These are phyloP conservation scores for Mormyrus lacerda DNA, from an alignment of 2,113 vertebrate species.

Conservation along the genomic window DNA sequence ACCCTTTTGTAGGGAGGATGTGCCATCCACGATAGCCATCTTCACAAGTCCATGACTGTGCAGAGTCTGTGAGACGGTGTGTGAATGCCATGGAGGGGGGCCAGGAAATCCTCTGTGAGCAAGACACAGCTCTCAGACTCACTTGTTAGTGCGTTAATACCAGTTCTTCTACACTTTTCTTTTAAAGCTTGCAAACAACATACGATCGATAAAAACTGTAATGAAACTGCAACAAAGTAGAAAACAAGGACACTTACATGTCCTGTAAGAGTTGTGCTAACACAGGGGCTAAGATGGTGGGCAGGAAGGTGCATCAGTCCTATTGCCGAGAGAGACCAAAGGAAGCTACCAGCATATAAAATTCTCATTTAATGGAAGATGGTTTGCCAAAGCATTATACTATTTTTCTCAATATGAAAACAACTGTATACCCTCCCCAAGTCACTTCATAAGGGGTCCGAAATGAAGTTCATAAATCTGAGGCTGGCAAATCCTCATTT, in stretches of 20 bases:
- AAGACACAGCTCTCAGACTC: background rate
- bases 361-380: background rate
- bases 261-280: background rate
- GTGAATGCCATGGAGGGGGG: background rate
- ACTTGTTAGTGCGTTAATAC: background rate
- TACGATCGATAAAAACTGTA: background rate
- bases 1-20: background rate
- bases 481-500: slow-evolving; percentile 25
- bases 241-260: background rate
- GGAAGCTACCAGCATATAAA: background rate
- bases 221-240: background rate
- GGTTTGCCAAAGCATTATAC: background rate
- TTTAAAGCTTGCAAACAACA: background rate
- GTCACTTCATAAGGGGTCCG: background rate
- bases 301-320: background rate
- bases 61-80: background rate
- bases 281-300: background rate
- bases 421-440: background rate
- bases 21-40: background rate
- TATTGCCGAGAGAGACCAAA: background rate
- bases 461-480: background rate
- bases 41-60: background rate
- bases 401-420: background rate
- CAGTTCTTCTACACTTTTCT: background rate
- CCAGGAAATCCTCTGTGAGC: background rate